phyloP scores from a whole-genome alignment of 2,797 vertebrate genomes.

The Enteromius fasciolatus region DNA sequence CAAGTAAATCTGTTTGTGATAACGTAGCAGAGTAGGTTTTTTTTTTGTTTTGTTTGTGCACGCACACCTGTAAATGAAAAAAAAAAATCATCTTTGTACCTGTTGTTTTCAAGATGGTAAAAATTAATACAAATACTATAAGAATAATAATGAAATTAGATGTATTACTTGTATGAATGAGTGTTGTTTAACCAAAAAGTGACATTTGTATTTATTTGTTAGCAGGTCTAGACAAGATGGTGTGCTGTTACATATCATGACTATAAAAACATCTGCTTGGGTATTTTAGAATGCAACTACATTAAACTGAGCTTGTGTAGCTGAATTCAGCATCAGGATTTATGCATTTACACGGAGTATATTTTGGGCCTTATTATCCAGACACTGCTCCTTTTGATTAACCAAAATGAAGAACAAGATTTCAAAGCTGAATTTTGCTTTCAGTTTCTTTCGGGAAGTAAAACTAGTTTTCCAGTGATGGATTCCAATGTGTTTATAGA shows the following conservation, averaged over 20 bases:
- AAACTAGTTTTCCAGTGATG: not conserved
- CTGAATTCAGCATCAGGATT: not conserved
- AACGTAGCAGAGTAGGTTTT: not conserved
- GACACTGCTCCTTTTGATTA: not conserved
- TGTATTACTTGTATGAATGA: not conserved
- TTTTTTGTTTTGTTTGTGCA: not conserved
- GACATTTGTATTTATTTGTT: not conserved
- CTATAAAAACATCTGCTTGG: not conserved
- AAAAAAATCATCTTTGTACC: not conserved
- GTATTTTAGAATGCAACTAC: not conserved
- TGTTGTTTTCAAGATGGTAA: not conserved
- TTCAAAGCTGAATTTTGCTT: not conserved
- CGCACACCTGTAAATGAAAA: not conserved
- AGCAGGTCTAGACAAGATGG: not conserved
- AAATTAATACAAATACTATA: not conserved
- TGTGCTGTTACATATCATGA: not conserved
- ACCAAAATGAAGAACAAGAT: not conserved
- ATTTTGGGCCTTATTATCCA: not conserved
- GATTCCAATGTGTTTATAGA: not conserved
- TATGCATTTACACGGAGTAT: not conserved
- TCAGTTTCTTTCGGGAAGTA: constrained; percentile 8
- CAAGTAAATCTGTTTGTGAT: constrained; percentile 1
- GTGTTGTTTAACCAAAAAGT: not conserved
- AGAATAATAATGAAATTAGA: not conserved
- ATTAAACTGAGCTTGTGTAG: not conserved